Base-by-base conservation (phyloP, 2,113 vertebrate genomes). In the Xenopus laevis region DNA sequence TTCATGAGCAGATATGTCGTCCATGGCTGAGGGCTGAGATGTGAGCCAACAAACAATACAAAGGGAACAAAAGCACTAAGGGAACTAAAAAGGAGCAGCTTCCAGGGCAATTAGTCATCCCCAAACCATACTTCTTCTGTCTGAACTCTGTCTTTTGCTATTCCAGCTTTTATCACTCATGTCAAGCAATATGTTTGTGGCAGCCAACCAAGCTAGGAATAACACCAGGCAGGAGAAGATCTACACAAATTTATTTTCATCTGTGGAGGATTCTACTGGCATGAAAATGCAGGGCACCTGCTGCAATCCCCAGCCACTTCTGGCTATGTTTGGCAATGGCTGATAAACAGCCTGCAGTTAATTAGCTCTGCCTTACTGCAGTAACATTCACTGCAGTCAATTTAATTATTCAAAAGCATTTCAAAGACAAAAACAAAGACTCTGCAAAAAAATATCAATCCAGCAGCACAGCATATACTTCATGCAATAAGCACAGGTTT, bases 381-480 rank as follows among this genome's bases (percentile, higher is more conserved):
- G 73, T 69, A 75, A 75, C 66, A 55, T 40, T 75, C 73, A 68
- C 65, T 75, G 73, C 73, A 75, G 73, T 75, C 73, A 63, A 75
- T 75, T 75, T 62, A 75, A 75, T 75, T 68, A 68, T 75, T 75
- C 73, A 75, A 46, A 69, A 33, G 65, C 58, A 75, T 75, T 53
- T 68, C 58, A 62, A 63, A 75, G 73, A 52, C 57, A 27, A 63
- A 55, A 75, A 69, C 73, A 75, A 68, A 40, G 33, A 9, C 33
- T 9, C 65, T 75, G n/a, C 50, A 45, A 12, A 33, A 74, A 60
- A 52, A 15, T 46, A 65, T n/a, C 1, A 47, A 33, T 50, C 47
- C 47, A 13, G 11, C 7, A 50, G 47, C 47, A 50, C 12, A 13
- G 12, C 1, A 50, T 4, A 50, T 9, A 40, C 33, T 7, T 40